Base-by-base conservation (phyloP, 2,797 vertebrate genomes). In the Fundulus diaphanus region DNA sequence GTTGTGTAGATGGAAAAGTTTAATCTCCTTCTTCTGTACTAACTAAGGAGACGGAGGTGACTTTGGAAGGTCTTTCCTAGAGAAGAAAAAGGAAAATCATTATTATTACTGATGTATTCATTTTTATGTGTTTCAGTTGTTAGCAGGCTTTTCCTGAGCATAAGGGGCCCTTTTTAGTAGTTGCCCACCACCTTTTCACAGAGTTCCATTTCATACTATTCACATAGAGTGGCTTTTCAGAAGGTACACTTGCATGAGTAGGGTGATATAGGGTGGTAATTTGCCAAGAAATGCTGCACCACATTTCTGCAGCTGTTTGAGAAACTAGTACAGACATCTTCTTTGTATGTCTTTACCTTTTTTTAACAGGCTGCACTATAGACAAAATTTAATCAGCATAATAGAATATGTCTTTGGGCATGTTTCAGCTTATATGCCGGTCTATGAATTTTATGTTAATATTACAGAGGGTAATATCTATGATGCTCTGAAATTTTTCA, bases 31-130 rank as follows among this genome's bases (percentile, higher is more conserved):
- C 78, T 81, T 88, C 72, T 89, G 29, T 87, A 76, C 77, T 80
- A n/a, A 82, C 71, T 76, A 40, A 27, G 44, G 68, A 80, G 54
- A 71, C 77, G 49, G 59, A 24, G 12, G 48, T 49, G 76, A 78
- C 74, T 89, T 81, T 85, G 61, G 71, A 85, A 88, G 79, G 78
- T 84, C 52, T 83, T 40, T 78, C 89, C 93, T 95, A 83, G 68
- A 88, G 85, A 85, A 48, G 71, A 78, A 85, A 82, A 67, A 72
- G 74, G 68, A 87, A 51, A 81, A 65, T 37, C 79, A 73, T 69
- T 42, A 82, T 37, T 42, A 40, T 66, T n/a, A 18, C 12, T 27
- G 12, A 42, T 81, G 78, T 35, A 79, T 22, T 70, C 22, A 22
- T 66, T 48, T 72, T 52, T 82, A 11, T 12, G 29, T 24, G 6